Evolutionary conservation across 2,113 vertebrate species (phyloP), one percentile per base, ranked within the genome.

Genomic region (Bolborhynchus lineola): DNA sequence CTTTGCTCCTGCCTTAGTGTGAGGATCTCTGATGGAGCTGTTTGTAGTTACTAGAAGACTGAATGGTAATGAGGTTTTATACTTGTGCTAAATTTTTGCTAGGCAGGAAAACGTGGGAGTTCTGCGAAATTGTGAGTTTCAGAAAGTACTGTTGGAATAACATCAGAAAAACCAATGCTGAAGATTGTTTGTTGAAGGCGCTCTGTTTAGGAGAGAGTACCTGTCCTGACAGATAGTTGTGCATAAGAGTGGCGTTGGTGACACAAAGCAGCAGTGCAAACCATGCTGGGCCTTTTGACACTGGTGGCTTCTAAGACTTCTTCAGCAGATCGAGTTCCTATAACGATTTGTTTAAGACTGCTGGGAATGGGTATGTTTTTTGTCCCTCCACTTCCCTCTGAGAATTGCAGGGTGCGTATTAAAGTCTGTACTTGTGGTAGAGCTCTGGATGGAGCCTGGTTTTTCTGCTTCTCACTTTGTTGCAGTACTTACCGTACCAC

Each of bases 51-150:
- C 14, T 63, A 2, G 12, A 82, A 68, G 63, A 18, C 29, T 75
- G 52, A 42, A 5, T n/a, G 16, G 31, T 52, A 80, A 7, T 65
- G 23, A 2, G 4, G 8, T 82, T 80, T 76, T 72, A 20, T 57
- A 20, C 17, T 47, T 41, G 16, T 69, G 59, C n/a, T 57, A 2
- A 31, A 3, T 44, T 70, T 88, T 83, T 81, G 10, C 26, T 84
- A 8, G 50, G 5, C 15, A 55, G 39, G 42, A 41, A n/a, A 44
- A 64, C 0, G 0, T 25, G 28, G 17, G 57, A 53, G 26, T 57
- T 89, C 26, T 89, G 60, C 20, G 3, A 1, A 86, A 26, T 7
- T 21, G 2, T 0, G 2, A 17, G 23, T 81, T 86, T 16, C 0
- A 28, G 16, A n/a, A 59, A n/a, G 20, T 20, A 5, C 10, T 46